These are phyloP conservation scores for Pimephales promelas DNA, from an alignment of 2,113 vertebrate species.

Conservation along the genomic window DNA sequence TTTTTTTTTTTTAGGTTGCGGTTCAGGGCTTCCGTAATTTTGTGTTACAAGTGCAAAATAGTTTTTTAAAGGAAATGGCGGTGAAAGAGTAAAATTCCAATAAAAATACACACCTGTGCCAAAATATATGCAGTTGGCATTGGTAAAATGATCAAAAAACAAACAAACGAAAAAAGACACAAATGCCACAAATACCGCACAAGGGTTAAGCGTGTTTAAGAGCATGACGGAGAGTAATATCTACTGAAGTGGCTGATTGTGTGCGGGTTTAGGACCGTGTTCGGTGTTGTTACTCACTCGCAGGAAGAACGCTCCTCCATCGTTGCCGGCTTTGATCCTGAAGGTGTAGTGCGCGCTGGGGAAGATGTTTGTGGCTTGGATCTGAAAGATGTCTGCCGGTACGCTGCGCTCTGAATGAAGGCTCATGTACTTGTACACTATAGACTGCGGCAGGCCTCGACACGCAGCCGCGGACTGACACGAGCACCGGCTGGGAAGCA, in stretches of 20 bases:
- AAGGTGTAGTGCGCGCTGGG: slow-evolving; percentile 94
- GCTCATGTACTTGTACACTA: slow-evolving; percentile 97
- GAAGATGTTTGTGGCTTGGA: slow-evolving; percentile 94
- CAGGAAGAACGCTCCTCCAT: slow-evolving; percentile 92
- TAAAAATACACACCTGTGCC: too few relatives aligned
- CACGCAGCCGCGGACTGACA: slow-evolving; percentile 84
- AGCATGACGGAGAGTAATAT: background rate
- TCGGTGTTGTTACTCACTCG: slow-evolving; percentile 78
- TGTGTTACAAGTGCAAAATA: too few relatives aligned
- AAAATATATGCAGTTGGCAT: too few relatives aligned
- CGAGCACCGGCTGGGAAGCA: slow-evolving; percentile 83
- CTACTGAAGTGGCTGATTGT: too few relatives aligned
- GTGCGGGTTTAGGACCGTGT: too few relatives aligned
- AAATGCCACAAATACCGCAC: too few relatives aligned
- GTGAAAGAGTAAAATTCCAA: too few relatives aligned
- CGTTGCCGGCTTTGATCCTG: slow-evolving; percentile 95
- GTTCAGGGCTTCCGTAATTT: too few relatives aligned
- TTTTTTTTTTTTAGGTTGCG: too few relatives aligned
- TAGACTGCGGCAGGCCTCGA: slow-evolving; percentile 85
- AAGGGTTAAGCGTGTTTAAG: background rate
- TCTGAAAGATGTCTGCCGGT: slow-evolving; percentile 96
- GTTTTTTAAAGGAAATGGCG: too few relatives aligned
- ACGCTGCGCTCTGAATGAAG: slow-evolving; percentile 89
- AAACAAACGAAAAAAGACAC: too few relatives aligned
- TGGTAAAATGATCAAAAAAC: too few relatives aligned